Base-by-base conservation (phyloP, 2,888 invertebrate species). In the Clitarchus hookeri region DNA sequence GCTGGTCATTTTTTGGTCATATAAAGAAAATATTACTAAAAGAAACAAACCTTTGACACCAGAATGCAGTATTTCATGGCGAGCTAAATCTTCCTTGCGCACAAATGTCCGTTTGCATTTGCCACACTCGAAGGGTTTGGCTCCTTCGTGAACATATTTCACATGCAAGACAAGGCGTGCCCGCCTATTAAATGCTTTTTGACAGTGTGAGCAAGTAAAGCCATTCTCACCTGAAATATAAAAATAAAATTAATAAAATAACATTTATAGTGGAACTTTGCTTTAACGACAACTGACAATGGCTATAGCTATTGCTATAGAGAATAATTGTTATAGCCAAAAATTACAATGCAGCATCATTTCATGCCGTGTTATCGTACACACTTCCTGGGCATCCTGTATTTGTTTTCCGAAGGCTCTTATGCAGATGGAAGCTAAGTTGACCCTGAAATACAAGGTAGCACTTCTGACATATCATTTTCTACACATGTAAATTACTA, bases 101-200 rank as follows among this genome's bases (percentile, higher is more conserved):
- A 93, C 93, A 89, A 95, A 95, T 0, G 93, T 92, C 89, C 94
- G 94, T 0, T 91, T 90, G 88, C 95, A 95, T 27, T 91, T 90
- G 1, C 91, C 90, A 88, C 95, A 95, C 65, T 92, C 91, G 89
- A 94, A 92, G 0, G 94, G 94, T 85, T 93, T 92, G 0, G 94
- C 94, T 27, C 94, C 94, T 89, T 94, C 94, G 88, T 95, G 95
- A 85, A 94, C 93, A 89, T 93, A 94, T 89, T 94, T 93, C 65
- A 94, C 93, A 89, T 95, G 95, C 86, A 93, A 92, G 11, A 93
- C 92, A 26, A 91, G 90, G n/a, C 92, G 90, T 9, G 91, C 91
- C 88, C 92, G 92, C 0, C 93, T 91, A 89, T 93, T 93, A 89
- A 93, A 94, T 8, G 92, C 91, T 89, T 92, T 92, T 88, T 92